A percentile compares a stretch with the other conserved stretches of the same genome.
phyloP scores from a whole-genome alignment of 2,888 invertebrate species.

The Apodemia zela region DNA sequence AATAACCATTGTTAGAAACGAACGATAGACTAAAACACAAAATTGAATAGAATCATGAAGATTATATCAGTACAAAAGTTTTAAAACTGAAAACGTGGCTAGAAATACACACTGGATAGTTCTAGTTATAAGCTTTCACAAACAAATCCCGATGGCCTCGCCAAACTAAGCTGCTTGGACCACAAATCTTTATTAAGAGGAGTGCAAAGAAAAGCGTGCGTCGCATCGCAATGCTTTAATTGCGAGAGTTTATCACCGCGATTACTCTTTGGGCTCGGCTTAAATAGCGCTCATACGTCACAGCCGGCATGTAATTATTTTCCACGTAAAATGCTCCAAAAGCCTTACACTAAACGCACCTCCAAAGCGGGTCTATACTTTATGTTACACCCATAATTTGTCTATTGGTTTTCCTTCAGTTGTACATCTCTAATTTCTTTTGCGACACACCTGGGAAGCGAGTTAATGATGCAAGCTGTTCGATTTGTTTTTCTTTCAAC shows the following conservation, averaged over 20 bases:
- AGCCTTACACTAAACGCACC: conserved; percentile 47
- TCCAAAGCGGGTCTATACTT: conserved; percentile 48
- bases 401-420: conserved; percentile 50
- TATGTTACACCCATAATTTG: conserved; percentile 59
- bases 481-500: conserved; percentile 28
- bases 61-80: conserved; percentile 10
- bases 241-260: conserved; percentile 72
- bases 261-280: conserved; percentile 72
- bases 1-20: neutral
- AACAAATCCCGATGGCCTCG: conserved; percentile 38
- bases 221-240: conserved; percentile 78
- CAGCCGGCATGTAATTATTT: conserved; percentile 75
- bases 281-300: conserved; percentile 76
- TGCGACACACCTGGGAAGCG: conserved; percentile 29
- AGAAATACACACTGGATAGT: conserved; percentile 12
- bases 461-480: conserved; percentile 28
- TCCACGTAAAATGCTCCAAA: conserved; percentile 69
- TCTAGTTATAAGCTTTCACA: conserved; percentile 28
- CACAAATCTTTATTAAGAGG: conserved; percentile 70
- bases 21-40: neutral
- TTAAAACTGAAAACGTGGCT: conserved; percentile 14
- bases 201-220: conserved; percentile 75
- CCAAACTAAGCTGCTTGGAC: conserved; percentile 40
- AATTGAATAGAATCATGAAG: conserved; percentile 12
- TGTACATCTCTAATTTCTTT: conserved; percentile 31